phyloP scores from a whole-genome alignment of 1,140 invertebrate genomes.

The Drosophila triauraria region DNA sequence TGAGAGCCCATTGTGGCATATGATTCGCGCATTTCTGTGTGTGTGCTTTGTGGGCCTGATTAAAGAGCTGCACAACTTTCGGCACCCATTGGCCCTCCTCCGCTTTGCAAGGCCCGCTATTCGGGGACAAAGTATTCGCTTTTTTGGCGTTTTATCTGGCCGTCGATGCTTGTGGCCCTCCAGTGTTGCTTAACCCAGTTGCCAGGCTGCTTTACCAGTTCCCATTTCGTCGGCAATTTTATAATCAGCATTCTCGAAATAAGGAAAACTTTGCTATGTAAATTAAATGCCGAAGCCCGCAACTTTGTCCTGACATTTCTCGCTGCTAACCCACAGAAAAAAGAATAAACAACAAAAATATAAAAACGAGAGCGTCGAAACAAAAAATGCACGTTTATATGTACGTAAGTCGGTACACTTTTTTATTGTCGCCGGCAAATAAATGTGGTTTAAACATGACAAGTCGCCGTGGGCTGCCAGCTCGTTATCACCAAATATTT shows the following conservation, averaged over 20 bases:
- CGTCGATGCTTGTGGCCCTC: conserved; percentile 46
- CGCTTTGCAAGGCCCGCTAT: conserved; percentile 15
- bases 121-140: conserved; percentile 16
- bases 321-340: conserved; percentile 24
- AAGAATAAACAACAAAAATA: conserved; percentile 22
- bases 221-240: conserved; percentile 59
- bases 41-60: conserved; percentile 37
- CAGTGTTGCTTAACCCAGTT: conserved; percentile 70
- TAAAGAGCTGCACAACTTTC: conserved; percentile 53
- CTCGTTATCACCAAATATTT: conserved; percentile 83
- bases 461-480: conserved; percentile 69
- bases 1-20: not conserved
- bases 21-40: conserved; percentile 1
- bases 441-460: conserved; percentile 83
- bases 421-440: conserved; percentile 73
- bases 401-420: conserved; percentile 39
- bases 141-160: conserved; percentile 54
- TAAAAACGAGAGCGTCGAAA: conserved; percentile 14
- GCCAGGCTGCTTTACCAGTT: conserved; percentile 34
- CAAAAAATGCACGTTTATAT: conserved; percentile 30
- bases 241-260: conserved; percentile 73
- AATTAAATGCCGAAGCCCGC: conserved; percentile 75
- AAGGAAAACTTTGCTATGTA: conserved; percentile 79
- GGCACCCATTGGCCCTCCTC: conserved; percentile 2
- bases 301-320: conserved; percentile 70